Evolutionary conservation across 2,888 invertebrate genomes (phyloP).

Genomic region (Bhutanitis thaidina): DNA sequence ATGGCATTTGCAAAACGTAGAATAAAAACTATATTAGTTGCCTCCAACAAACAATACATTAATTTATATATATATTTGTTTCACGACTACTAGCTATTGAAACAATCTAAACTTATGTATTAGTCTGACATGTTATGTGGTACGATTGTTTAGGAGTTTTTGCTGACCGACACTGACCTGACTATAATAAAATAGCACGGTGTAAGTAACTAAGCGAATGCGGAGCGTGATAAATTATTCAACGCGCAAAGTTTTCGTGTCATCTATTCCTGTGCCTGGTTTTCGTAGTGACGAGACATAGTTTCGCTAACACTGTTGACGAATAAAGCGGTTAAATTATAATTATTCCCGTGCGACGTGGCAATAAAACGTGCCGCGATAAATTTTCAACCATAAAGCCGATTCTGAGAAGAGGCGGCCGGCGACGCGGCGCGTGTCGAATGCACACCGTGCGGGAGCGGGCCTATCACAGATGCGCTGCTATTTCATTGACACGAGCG

Average conservation of each 20-base stretch:
- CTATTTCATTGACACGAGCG: slow-evolving; percentile 37
- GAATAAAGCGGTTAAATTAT: slow-evolving; percentile 25
- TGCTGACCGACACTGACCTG: no score
- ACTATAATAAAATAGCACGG: no score
- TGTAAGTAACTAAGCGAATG: slow-evolving; percentile 2
- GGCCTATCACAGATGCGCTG: slow-evolving; percentile 26
- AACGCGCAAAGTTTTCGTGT: slow-evolving; percentile 14
- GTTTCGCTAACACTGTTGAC: slow-evolving; percentile 18
- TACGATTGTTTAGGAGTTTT: no score
- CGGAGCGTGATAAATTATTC: slow-evolving; percentile 11
- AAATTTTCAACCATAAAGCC: slow-evolving; percentile 38
- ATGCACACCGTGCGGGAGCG: slow-evolving; percentile 27
- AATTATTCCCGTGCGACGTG: slow-evolving; percentile 29
- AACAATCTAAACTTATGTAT: no score
- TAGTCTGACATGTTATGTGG: no score
- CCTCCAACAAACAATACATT: no score
- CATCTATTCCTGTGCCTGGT: slow-evolving; percentile 14
- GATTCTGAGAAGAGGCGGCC: slow-evolving; percentile 38
- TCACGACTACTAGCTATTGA: no score
- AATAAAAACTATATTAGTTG: no score
- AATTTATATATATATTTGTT: no score
- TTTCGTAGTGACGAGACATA: slow-evolving; percentile 18
- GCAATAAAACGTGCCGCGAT: slow-evolving; percentile 28
- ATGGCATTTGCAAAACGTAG: no score
- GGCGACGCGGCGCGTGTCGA: slow-evolving; percentile 24